Evolutionary conservation across 2,888 invertebrate species (phyloP).

Genomic region (Acleris laterana): DNA sequence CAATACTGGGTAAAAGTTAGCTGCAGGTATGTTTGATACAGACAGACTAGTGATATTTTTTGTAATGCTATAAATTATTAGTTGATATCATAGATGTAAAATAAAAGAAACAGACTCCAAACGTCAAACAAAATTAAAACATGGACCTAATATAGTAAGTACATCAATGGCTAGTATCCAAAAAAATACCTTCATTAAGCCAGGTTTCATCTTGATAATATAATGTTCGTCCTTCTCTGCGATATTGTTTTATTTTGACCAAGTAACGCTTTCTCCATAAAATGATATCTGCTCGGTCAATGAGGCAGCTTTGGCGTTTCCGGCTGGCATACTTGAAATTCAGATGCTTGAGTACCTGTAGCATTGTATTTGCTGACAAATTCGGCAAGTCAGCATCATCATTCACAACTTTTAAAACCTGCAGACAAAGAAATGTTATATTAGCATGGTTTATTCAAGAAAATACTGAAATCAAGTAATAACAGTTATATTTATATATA

Average conservation of each 20-base stretch:
- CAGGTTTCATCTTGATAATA: slow-evolving; percentile 17
- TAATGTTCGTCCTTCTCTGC: slow-evolving; percentile 2
- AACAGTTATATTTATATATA: no score
- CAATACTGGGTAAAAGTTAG: no score
- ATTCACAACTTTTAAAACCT: no score
- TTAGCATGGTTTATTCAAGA: no score
- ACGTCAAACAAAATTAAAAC: background rate
- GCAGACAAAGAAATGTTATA: no score
- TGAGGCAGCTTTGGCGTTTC: slow-evolving; percentile 9
- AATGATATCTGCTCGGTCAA: slow-evolving; percentile 5
- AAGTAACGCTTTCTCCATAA: slow-evolving; percentile 9
- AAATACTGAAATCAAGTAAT: no score
- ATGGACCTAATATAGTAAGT: slow-evolving; percentile 2
- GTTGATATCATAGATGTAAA: no score
- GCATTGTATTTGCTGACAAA: background rate
- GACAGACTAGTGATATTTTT: no score
- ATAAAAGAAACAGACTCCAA: background rate
- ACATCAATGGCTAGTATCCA: slow-evolving; percentile 2
- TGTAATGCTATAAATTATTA: no score
- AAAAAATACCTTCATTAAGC: slow-evolving; percentile 12
- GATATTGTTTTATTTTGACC: slow-evolving; percentile 3
- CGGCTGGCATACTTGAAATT: slow-evolving; percentile 12
- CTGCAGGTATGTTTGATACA: no score
- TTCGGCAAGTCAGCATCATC: slow-evolving; percentile 4
- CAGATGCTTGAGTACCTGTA: slow-evolving; percentile 3